Base-by-base conservation (phyloP, 2,797 vertebrate species). In the Xyrichtys novacula region DNA sequence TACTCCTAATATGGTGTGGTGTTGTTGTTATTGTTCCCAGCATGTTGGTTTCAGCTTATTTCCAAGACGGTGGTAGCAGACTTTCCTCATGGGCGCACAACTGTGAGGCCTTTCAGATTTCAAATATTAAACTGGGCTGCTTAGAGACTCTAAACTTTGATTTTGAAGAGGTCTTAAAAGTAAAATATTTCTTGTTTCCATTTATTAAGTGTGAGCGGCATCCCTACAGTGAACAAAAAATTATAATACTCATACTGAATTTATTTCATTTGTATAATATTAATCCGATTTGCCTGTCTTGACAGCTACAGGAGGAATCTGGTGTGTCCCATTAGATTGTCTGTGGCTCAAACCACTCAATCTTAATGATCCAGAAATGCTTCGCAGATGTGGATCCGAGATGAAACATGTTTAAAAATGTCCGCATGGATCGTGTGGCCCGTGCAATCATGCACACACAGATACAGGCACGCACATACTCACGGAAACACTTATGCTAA, bases 1-100 rank as follows among this genome's bases (percentile, higher is more conserved):
- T 34, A 15, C 60, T 65, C 39, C 55, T 44, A 48, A 58, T 60
- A 66, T 40, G 44, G 46, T 46, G 34, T 22, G 1, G 34, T 22
- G 1, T 4, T 43, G 26, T 1, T 53, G 36, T 26, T 61, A 38
- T 28, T 38, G 22, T 32, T 38, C 36, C 7, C 43, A 32, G 44
- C 65, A 46, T 47, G 58, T 42, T 28, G 25, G 22, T 26, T 23
- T 22, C 4, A 32, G 38, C 31, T 53, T 29, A 42, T 62, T 67
- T 50, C 4, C 42, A 1, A 23, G 22, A 40, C 25, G 12, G 60
- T 50, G 49, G 7, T 28, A 19, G 19, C 19, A 25, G 25, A 40
- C 11, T 50, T 44, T 44, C 40, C 19, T 29, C 17, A 44, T 22
- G 23, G 25, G 47, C 8, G 19, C 48, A 53, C 7, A n/a, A 22